Conservation (phyloP, 2,113 vertebrate genomes). For the Saccopteryx leptura region DNA sequence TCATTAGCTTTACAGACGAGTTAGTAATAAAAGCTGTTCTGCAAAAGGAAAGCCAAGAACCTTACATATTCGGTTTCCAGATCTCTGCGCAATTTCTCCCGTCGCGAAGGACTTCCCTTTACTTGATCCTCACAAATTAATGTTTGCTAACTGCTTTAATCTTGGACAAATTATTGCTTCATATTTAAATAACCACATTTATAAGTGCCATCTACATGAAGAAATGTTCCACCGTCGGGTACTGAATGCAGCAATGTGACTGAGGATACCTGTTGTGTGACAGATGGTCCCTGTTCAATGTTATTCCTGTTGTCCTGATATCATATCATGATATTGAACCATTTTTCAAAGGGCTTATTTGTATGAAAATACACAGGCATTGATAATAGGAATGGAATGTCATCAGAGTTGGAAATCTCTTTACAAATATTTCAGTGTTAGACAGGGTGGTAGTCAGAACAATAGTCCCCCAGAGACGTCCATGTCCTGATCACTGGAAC, state of each 20-base stretch:
- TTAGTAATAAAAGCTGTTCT: slow-evolving; percentile 55
- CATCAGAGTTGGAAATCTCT: slow-evolving; percentile 22
- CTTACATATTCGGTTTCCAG: slow-evolving; percentile 43
- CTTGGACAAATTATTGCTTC: slow-evolving; percentile 21
- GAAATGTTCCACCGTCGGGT: background rate
- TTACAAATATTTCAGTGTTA: background rate
- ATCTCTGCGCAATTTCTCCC: slow-evolving; percentile 49
- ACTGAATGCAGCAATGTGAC: background rate
- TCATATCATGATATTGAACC: background rate
- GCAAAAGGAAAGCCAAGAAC: background rate
- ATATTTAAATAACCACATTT: background rate
- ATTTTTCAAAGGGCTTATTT: slow-evolving; percentile 9
- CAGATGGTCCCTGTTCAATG: background rate
- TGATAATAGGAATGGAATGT: background rate
- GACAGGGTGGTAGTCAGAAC: background rate
- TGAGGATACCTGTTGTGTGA: background rate
- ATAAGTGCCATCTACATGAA: background rate
- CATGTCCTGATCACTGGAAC: background rate
- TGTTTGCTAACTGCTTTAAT: slow-evolving; percentile 38
- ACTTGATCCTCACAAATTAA: slow-evolving; percentile 14
- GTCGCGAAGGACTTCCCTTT: slow-evolving; percentile 25
- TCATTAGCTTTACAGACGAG: slow-evolving; percentile 70
- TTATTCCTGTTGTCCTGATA: background rate
- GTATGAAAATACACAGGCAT: slow-evolving; percentile 21
- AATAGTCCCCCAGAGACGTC: background rate